Percentiles rank a stretch among this genome's conserved stretches.
Conservation (phyloP, 2,797 vertebrate genomes). For the Phaenicophaeus curvirostris region DNA sequence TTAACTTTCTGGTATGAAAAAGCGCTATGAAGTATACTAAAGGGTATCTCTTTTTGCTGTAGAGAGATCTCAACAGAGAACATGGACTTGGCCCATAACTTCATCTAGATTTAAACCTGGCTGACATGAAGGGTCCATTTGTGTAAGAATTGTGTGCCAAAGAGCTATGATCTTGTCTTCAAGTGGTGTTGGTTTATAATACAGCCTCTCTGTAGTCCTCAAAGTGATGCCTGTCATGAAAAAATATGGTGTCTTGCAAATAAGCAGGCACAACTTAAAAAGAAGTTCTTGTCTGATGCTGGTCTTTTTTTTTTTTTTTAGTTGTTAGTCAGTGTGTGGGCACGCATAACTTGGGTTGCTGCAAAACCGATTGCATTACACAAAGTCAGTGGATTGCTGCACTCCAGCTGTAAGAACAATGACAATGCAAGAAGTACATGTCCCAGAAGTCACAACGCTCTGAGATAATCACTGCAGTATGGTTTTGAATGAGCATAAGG, state of each 20-base stretch:
- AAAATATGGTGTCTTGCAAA: rapidly evolving
- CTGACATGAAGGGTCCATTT: not conserved
- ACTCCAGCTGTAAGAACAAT: not conserved
- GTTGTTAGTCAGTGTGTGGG: not conserved
- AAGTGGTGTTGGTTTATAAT: not conserved
- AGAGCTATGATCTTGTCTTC: not conserved
- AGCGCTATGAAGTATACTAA: not conserved
- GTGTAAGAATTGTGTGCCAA: not conserved
- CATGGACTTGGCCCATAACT: not conserved
- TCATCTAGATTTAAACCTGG: not conserved
- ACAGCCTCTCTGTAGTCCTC: not conserved
- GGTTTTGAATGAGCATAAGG: not conserved
- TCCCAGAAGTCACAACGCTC: not conserved
- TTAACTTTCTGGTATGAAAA: not conserved
- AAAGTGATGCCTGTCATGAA: not conserved
- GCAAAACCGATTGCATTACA: not conserved
- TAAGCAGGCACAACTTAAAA: not conserved
- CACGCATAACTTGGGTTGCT: not conserved
- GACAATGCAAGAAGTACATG: not conserved
- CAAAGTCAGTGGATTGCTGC: not conserved
- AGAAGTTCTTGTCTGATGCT: not conserved
- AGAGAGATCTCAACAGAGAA: not conserved
- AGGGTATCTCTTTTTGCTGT: not conserved
- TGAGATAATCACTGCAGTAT: not conserved
- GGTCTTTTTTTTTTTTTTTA: not conserved